Evolutionary conservation across 2,888 invertebrate species (phyloP).

Genomic region (Ethmia dodecea): DNA sequence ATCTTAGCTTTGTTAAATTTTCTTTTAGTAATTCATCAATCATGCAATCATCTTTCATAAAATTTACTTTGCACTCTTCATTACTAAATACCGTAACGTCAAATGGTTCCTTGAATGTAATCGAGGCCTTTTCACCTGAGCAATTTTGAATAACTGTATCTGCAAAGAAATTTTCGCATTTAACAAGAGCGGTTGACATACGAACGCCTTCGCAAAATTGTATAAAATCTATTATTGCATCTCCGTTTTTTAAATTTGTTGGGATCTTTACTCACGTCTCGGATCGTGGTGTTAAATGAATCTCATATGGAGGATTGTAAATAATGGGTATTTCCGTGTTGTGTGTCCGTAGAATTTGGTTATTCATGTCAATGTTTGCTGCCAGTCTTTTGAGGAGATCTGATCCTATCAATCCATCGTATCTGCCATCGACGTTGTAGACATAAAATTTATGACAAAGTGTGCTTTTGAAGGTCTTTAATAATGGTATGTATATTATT

Average conservation of each 20-base stretch:
- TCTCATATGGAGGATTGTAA: slow-evolving; percentile 8
- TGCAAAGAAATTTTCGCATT: slow-evolving; percentile 7
- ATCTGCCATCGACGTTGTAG: slow-evolving; percentile 15
- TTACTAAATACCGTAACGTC: slow-evolving; percentile 1
- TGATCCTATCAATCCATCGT: slow-evolving; percentile 18
- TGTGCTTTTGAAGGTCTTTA: slow-evolving; percentile 6
- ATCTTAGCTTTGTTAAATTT: slow-evolving; percentile 1
- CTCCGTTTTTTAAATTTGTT: slow-evolving; percentile 1
- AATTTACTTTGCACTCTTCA: background rate
- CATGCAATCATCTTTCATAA: too few species aligned
- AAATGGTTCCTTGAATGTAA: slow-evolving; percentile 8
- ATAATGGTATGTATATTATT: slow-evolving; percentile 7
- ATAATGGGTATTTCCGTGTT: slow-evolving; percentile 12
- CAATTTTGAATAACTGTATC: slow-evolving; percentile 10
- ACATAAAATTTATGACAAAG: slow-evolving; percentile 17
- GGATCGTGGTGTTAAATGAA: slow-evolving; percentile 1
- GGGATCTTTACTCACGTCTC: slow-evolving; percentile 2
- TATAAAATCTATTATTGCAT: slow-evolving; percentile 9
- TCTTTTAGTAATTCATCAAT: slow-evolving; percentile 5
- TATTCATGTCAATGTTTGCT: slow-evolving; percentile 12
- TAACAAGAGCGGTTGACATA: slow-evolving; percentile 13
- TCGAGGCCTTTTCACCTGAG: background rate
- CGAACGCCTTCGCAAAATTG: slow-evolving; percentile 7
- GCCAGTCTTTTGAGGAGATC: slow-evolving; percentile 15
- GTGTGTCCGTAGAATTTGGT: slow-evolving; percentile 4